Conservation (phyloP, 2,888 invertebrate species). For the Andrena chrysosceles region DNA sequence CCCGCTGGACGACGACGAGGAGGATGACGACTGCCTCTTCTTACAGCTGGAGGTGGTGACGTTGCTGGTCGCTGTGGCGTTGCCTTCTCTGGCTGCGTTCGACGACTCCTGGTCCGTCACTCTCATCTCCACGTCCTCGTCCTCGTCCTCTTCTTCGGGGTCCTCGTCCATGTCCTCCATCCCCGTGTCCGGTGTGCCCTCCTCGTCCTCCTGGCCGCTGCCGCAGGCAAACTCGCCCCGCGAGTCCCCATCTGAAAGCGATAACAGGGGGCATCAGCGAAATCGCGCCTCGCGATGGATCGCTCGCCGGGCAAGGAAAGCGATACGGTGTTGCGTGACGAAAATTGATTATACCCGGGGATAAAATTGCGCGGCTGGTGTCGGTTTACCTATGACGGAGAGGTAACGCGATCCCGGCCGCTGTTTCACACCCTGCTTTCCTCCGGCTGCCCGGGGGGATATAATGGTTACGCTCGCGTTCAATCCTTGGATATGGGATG, state of each 20-base stretch:
- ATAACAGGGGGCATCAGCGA: constrained; percentile 39
- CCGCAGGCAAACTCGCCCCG: constrained; percentile 83
- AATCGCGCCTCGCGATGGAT: constrained; percentile 10
- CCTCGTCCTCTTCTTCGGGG: constrained; percentile 86
- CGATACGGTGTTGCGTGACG: constrained; percentile 71
- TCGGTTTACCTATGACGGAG: constrained; percentile 60
- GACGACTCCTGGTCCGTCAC: constrained; percentile 79
- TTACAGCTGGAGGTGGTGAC: constrained; percentile 75
- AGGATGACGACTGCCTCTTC: constrained; percentile 79
- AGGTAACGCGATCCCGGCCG: constrained; percentile 51
- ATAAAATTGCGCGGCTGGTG: constrained; percentile 65
- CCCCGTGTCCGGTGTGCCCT: constrained; percentile 78
- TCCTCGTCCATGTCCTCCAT: constrained; percentile 85
- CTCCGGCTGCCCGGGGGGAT: background rate
- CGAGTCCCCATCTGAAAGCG: constrained; percentile 86
- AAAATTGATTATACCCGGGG: constrained; percentile 70
- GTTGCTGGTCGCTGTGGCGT: constrained; percentile 59
- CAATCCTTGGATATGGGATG: background rate
- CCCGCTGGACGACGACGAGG: constrained; percentile 78
- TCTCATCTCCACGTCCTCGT: constrained; percentile 85
- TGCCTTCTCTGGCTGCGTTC: constrained; percentile 70
- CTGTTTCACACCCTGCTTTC: constrained; percentile 41
- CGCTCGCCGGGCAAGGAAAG: constrained; percentile 42
- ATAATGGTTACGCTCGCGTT: background rate
- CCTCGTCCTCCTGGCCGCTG: constrained; percentile 84